Percentiles rank a stretch among this genome's conserved stretches.
Conservation (phyloP, 2,888 invertebrate species). For the Laothoe populi region DNA sequence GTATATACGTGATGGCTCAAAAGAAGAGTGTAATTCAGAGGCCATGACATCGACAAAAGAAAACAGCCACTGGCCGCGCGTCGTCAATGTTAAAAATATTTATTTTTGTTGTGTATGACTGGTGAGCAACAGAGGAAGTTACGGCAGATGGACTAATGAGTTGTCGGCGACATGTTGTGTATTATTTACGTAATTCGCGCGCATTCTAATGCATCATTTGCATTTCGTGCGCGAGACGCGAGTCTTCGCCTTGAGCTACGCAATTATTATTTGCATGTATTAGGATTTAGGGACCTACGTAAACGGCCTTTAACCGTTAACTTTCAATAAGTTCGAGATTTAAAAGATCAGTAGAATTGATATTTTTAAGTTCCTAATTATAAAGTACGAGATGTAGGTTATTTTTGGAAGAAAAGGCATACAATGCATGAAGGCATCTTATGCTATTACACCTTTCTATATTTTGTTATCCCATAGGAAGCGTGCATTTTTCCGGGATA, state of each 20-base stretch:
- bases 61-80: not conserved
- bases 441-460: too few relatives aligned
- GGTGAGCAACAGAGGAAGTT: slow-evolving; percentile 20
- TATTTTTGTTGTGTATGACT: not conserved
- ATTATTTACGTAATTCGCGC: slow-evolving; percentile 38
- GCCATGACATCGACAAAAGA: slow-evolving; percentile 14
- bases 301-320: slow-evolving; percentile 35
- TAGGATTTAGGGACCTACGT: too few relatives aligned
- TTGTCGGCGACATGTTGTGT: slow-evolving; percentile 25
- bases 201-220: slow-evolving; percentile 36
- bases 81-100: not conserved
- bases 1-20: slow-evolving; percentile 27
- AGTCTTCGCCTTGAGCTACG: slow-evolving; percentile 31
- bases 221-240: slow-evolving; percentile 37
- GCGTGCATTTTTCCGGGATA: too few relatives aligned
- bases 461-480: too few relatives aligned
- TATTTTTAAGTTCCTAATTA: not conserved
- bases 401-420: too few relatives aligned
- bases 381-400: not conserved
- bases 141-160: slow-evolving; percentile 18
- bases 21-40: slow-evolving; percentile 31
- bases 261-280: slow-evolving; percentile 48
- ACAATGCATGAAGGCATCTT: too few relatives aligned
- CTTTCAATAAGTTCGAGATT: slow-evolving; percentile 30
- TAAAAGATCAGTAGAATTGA: slow-evolving; percentile 42